Percentiles rank a stretch among this genome's conserved stretches.
Conservation (phyloP, 2,113 vertebrate genomes). For the Corythornis vintsioides region DNA sequence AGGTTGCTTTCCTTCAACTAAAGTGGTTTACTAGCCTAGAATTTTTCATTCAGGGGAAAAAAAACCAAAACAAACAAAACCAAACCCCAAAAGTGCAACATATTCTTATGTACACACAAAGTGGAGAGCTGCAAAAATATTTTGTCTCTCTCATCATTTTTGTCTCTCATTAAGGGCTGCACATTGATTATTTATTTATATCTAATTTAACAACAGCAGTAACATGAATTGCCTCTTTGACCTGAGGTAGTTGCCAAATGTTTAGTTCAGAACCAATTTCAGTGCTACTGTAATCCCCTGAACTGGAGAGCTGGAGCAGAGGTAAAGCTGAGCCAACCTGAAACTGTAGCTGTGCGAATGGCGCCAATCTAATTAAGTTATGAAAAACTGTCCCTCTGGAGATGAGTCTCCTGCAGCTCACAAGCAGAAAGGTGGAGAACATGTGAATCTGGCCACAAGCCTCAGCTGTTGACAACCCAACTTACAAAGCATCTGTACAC, state of each 20-base stretch:
- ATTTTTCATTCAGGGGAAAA: neutral
- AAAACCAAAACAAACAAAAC: neutral
- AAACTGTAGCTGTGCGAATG: conserved; percentile 18
- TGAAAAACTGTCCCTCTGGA: conserved; percentile 60
- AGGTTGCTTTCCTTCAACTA: neutral
- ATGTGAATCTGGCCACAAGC: conserved; percentile 55
- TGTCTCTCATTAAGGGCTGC: neutral
- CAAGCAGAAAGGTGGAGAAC: conserved; percentile 45
- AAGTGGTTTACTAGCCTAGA: neutral
- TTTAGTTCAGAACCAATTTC: conserved; percentile 53
- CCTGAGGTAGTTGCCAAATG: neutral
- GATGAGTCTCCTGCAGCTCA: conserved; percentile 46
- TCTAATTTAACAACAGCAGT: conserved; percentile 42
- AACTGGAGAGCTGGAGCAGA: conserved; percentile 41
- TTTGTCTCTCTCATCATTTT: neutral
- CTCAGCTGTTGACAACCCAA: conserved; percentile 40
- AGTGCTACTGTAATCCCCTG: conserved; percentile 57
- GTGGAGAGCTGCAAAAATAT: neutral
- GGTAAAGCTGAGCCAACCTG: conserved; percentile 38
- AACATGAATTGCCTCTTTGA: conserved; percentile 24
- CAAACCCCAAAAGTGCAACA: no score
- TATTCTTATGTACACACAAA: neutral
- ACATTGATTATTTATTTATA: conserved; percentile 55
- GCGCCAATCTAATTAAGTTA: conserved; percentile 66
- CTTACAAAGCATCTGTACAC: conserved; percentile 38